Evolutionary conservation across 2,113 vertebrate genomes (phyloP).

Genomic region (Pachypanchax playfairii): DNA sequence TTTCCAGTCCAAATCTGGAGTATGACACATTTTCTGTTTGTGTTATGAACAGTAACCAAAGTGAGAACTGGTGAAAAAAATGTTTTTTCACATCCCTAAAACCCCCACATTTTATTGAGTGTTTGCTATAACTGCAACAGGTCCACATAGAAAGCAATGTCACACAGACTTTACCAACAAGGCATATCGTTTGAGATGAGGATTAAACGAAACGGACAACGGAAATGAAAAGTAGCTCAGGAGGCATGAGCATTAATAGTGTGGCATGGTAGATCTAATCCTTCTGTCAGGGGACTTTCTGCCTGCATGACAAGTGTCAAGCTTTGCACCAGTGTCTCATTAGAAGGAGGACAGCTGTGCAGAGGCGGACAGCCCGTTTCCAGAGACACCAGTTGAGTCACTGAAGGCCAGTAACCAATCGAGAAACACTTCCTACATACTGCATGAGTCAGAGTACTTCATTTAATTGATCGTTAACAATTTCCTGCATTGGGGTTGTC

Average conservation of each 20-base stretch:
- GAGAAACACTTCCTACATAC: constrained; percentile 36
- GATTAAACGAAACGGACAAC: constrained; percentile 4
- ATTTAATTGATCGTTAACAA: background rate
- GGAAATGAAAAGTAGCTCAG: background rate
- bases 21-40: background rate
- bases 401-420: constrained; percentile 30
- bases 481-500: constrained; percentile 12
- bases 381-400: constrained; percentile 61
- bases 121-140: background rate
- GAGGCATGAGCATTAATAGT: constrained; percentile 14
- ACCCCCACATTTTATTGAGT: background rate
- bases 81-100: background rate
- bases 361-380: constrained; percentile 69
- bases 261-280: constrained; percentile 30
- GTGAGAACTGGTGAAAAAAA: too few species aligned
- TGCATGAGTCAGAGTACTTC: constrained; percentile 31
- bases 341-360: constrained; percentile 66
- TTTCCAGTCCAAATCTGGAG: background rate
- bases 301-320: constrained; percentile 38
- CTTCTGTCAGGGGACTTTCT: constrained; percentile 33
- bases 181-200: background rate
- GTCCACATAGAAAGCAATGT: background rate
- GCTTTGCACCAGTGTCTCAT: constrained; percentile 61
- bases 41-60: too few species aligned
- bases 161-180: background rate